phyloP scores from a whole-genome alignment of 2,113 vertebrate genomes.

The Zosterops borbonicus region DNA sequence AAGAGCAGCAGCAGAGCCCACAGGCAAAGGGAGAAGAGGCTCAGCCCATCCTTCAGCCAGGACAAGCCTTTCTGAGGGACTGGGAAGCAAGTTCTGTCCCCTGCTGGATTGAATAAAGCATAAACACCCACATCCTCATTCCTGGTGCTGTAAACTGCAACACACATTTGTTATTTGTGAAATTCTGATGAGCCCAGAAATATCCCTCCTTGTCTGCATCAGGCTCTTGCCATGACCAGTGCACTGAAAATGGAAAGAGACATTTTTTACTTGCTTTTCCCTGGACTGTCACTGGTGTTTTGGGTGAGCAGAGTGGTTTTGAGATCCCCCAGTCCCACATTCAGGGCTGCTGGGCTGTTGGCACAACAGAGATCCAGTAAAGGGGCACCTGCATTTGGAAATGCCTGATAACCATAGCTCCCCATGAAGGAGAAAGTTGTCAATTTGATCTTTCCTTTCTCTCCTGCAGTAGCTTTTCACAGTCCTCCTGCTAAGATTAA shows the following conservation, averaged over 20 bases:
- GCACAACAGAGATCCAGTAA: neutral
- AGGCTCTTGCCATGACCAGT: neutral
- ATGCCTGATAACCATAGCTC: neutral
- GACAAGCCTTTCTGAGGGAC: neutral
- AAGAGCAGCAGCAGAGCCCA: neutral
- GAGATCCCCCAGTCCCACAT: neutral
- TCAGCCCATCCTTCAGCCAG: neutral
- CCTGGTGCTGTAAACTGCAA: neutral
- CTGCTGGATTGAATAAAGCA: neutral
- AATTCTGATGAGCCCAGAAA: neutral
- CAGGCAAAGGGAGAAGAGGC: neutral
- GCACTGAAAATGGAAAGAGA: neutral
- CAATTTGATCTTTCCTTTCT: conserved; percentile 1
- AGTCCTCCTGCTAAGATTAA: conserved; percentile 94
- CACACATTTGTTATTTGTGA: neutral
- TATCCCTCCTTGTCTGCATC: neutral
- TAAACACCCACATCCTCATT: neutral
- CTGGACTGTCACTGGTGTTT: neutral
- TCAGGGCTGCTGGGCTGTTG: neutral
- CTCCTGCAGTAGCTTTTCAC: conserved; percentile 89
- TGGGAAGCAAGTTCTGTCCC: neutral
- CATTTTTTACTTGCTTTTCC: neutral
- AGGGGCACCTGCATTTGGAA: neutral
- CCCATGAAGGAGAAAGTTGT: neutral
- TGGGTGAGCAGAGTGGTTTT: neutral